These are phyloP conservation scores for Danionella cerebrum DNA, from an alignment of 2,113 vertebrate genomes.

Conservation along the genomic window DNA sequence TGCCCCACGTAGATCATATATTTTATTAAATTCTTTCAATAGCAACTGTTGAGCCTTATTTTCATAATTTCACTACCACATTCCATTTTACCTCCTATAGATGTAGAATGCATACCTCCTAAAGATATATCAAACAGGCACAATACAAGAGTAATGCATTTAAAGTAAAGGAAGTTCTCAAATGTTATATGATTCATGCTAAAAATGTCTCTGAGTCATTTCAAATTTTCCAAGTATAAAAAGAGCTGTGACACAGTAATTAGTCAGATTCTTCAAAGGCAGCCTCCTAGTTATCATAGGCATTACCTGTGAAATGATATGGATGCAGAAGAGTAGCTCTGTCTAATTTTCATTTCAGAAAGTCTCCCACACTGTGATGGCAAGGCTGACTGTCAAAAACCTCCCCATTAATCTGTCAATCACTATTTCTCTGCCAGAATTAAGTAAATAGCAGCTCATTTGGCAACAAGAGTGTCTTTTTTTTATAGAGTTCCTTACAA, in stretches of 20 bases:
- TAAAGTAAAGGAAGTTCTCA: too few relatives aligned
- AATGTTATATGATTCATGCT: too few relatives aligned
- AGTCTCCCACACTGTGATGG: conserved; percentile 8
- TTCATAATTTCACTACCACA: too few relatives aligned
- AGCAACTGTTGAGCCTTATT: too few relatives aligned
- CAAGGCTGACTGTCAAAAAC: conserved; percentile 30
- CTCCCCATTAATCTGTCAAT: conserved; percentile 33
- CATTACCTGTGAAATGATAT: conserved; percentile 30
- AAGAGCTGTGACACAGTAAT: conserved; percentile 2
- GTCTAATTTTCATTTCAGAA: conserved; percentile 37
- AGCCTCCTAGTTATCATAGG: not conserved
- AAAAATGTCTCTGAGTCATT: too few relatives aligned
- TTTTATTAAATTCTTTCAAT: too few relatives aligned
- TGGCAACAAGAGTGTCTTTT: not conserved
- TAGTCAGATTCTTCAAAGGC: conserved; percentile 17
- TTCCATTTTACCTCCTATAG: too few relatives aligned
- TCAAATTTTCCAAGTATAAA: not conserved
- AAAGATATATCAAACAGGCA: too few relatives aligned
- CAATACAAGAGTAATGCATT: too few relatives aligned
- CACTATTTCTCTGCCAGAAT: not conserved
- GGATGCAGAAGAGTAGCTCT: conserved; percentile 3
- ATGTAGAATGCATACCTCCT: too few relatives aligned
- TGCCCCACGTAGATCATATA: too few relatives aligned
- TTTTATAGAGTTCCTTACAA: too few relatives aligned
- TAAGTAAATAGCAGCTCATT: conserved; percentile 14